A percentile compares a stretch with the other conserved stretches of the same genome.
Conservation (phyloP, 2,888 invertebrate genomes). For the Thysanoteuthis rhombus region DNA sequence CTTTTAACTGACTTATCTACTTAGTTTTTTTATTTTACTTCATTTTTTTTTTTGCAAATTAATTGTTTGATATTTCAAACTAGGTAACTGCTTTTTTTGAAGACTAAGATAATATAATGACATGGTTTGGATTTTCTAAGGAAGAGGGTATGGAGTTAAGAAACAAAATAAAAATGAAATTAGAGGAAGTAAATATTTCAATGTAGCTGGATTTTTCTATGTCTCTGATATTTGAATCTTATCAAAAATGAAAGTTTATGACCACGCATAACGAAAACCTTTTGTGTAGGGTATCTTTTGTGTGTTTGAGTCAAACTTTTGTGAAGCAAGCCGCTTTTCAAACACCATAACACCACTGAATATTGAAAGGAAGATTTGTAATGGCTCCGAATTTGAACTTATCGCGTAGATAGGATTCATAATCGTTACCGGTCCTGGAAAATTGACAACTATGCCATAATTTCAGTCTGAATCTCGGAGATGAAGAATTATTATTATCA, state of each 20-base stretch:
- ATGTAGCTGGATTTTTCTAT: background rate
- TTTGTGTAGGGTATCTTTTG: background rate
- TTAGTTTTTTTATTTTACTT: background rate
- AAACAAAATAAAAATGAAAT: background rate
- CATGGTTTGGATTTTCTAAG: background rate
- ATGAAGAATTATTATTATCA: too few relatives aligned
- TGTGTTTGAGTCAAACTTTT: background rate
- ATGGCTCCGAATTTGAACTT: background rate
- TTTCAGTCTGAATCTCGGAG: too few relatives aligned
- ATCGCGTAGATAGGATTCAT: background rate
- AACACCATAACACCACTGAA: background rate
- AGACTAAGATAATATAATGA: background rate
- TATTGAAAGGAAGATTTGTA: background rate
- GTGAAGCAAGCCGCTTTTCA: background rate
- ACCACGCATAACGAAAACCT: background rate
- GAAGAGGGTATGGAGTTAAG: background rate
- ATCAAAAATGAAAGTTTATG: background rate
- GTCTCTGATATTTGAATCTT: background rate
- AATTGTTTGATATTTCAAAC: background rate
- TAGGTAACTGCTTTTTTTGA: too few relatives aligned
- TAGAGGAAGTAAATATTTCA: background rate
- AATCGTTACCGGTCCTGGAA: background rate
- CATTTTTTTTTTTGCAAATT: background rate
- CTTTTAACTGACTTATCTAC: background rate
- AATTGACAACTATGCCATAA: too few relatives aligned